Conservation (phyloP, 2,113 vertebrate genomes). For the Ctenodactylus gundi region DNA sequence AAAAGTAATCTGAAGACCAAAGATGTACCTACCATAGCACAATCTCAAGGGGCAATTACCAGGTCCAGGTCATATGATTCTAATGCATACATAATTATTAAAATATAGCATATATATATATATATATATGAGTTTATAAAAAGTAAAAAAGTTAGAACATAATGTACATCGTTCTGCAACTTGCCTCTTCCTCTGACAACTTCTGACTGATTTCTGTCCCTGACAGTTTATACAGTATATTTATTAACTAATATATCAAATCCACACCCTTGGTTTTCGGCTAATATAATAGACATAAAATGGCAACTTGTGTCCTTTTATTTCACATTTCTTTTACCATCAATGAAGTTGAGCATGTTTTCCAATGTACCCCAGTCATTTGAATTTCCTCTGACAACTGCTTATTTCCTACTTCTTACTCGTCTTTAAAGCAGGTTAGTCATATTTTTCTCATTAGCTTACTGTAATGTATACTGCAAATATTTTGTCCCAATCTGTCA, state of each 20-base stretch:
- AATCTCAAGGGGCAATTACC: neutral
- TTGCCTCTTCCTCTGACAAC: neutral
- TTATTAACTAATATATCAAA: neutral
- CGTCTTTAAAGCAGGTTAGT: neutral
- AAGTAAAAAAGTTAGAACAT: neutral
- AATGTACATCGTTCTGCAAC: neutral
- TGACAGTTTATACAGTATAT: neutral
- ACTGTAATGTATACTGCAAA: neutral
- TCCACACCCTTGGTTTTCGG: neutral
- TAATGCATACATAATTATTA: neutral
- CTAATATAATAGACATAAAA: neutral
- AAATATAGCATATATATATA: neutral
- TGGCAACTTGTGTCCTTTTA: neutral
- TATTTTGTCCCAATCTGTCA: neutral
- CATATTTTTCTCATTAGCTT: slow-evolving; percentile 42
- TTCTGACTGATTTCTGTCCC: neutral
- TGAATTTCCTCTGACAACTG: neutral
- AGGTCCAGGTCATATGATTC: neutral
- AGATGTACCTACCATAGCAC: neutral
- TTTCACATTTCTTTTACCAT: neutral
- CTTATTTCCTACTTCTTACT: slow-evolving; percentile 37
- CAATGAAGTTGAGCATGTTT: neutral
- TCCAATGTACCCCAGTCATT: neutral
- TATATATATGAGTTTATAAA: no score
- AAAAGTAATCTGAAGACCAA: slow-evolving; percentile 1